Evolutionary conservation across 2,797 vertebrate genomes (phyloP), one percentile per base, ranked within the genome.

Genomic region (Chelmon rostratus): DNA sequence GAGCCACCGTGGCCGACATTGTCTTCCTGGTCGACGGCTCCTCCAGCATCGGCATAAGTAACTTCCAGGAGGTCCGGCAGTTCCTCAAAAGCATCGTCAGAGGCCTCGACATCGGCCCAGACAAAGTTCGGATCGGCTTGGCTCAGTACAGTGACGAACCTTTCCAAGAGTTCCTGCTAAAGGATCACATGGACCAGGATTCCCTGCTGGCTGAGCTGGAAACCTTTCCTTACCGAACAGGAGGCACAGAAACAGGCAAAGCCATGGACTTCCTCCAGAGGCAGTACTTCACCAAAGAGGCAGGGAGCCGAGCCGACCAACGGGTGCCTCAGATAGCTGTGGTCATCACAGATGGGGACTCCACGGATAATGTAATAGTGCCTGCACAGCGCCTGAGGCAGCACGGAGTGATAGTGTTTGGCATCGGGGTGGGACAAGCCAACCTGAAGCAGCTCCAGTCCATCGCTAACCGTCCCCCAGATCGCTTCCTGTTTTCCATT

Each of bases 1-100:
- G 90, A 68, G 95, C 93, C 42, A 92, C 84, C 0, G 31, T 89
- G 25, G 95, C 96, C 3, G 96, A 97, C 81, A 93, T 97, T 47
- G 96, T 97, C 52, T 96, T 97, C 86, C 85, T 97, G 67, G 87
- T 97, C 63, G 96, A 96, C 42, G 93, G 95, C 70, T 98, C 96
- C 23, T 77, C 90, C 38, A 96, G 94, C 82, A 95, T 96, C 1
- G 90, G 92, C 19, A 19, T 44, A 2, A 25, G 21, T 1, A 92
- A 92, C 88, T 97, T 97, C 68, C 52, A 91, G 79, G 93, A 94
- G 53, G 65, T 96, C 35, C 95, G 93, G 53, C 37, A n/a, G n/a
- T 97, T 97, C 53, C 91, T 97, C 18, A 77, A 61, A 15, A 91
- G 28, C 0, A 78, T 97, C 0, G 65, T 96, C 66, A 76, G 49